Conservation (phyloP, 2,113 vertebrate species). For the Vidua macroura region DNA sequence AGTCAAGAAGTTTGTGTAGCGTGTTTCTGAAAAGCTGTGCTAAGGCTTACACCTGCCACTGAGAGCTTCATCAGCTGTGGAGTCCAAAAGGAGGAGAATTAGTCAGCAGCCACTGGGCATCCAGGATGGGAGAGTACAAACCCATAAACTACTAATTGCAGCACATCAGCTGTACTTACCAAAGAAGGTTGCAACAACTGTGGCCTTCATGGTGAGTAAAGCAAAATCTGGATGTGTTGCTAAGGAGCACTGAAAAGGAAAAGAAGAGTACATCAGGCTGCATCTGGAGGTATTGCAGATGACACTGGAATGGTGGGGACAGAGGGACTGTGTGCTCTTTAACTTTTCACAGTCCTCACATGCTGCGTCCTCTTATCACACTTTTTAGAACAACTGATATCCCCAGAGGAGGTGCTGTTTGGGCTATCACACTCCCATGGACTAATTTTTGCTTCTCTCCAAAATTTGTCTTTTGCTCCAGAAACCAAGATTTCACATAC, state of each 20-base stretch:
- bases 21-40: background rate
- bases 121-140: background rate
- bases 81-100: background rate
- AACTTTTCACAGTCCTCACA: background rate
- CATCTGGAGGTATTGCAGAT: background rate
- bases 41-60: background rate
- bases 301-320: background rate
- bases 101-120: background rate
- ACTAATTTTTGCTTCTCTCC: background rate
- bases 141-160: background rate
- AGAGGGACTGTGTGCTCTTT: background rate
- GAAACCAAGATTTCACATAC: background rate
- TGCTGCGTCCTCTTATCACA: background rate
- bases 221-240: background rate
- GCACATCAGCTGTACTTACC: slow-evolving; percentile 64
- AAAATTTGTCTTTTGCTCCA: background rate
- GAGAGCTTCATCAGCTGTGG: background rate
- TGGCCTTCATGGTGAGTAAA: slow-evolving; percentile 73
- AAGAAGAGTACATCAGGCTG: background rate
- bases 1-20: background rate
- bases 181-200: slow-evolving; percentile 61
- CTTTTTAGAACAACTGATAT: background rate
- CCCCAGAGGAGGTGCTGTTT: background rate
- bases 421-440: background rate
- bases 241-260: slow-evolving; percentile 31